Evolutionary conservation across 2,113 vertebrate genomes (phyloP).

Genomic region (Tachysurus fulvidraco): DNA sequence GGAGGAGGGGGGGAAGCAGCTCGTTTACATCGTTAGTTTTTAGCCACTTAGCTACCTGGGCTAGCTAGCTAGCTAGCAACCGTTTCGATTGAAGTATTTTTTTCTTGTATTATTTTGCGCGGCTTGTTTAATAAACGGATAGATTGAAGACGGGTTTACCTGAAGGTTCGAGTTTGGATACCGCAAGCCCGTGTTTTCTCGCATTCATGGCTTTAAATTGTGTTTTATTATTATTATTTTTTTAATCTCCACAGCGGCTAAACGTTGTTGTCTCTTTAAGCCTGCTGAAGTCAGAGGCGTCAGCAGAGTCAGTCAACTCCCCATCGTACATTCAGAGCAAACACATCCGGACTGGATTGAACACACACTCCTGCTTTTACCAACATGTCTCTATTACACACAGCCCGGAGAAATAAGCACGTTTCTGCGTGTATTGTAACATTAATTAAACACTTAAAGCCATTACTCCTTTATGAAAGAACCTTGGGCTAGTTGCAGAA

Average conservation of each 20-base stretch:
- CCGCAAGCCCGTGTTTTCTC: conserved; percentile 56
- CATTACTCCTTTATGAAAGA: background rate
- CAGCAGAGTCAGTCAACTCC: conserved; percentile 61
- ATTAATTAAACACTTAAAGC: background rate
- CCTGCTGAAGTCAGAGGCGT: conserved; percentile 58
- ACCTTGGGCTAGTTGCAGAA: background rate
- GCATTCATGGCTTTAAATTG: conserved; percentile 51
- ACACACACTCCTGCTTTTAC: background rate
- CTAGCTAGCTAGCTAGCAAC: conserved; percentile 55
- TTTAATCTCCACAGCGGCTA: conserved; percentile 53
- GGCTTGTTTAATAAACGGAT: background rate
- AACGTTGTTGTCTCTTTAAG: conserved; percentile 79
- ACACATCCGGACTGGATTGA: conserved; percentile 60
- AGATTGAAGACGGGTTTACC: conserved; percentile 59
- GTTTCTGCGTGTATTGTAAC: background rate
- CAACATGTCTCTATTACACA: background rate
- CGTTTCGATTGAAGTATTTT: conserved; percentile 9
- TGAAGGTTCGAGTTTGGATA: conserved; percentile 55
- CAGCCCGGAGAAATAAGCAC: background rate
- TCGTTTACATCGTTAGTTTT: background rate
- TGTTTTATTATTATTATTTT: background rate
- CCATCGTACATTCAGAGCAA: background rate
- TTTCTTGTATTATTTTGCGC: background rate
- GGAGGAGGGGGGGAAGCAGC: no score
- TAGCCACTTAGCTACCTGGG: conserved; percentile 45